Base-by-base conservation (phyloP, 2,113 vertebrate species). In the Thamnaconus septentrionalis region DNA sequence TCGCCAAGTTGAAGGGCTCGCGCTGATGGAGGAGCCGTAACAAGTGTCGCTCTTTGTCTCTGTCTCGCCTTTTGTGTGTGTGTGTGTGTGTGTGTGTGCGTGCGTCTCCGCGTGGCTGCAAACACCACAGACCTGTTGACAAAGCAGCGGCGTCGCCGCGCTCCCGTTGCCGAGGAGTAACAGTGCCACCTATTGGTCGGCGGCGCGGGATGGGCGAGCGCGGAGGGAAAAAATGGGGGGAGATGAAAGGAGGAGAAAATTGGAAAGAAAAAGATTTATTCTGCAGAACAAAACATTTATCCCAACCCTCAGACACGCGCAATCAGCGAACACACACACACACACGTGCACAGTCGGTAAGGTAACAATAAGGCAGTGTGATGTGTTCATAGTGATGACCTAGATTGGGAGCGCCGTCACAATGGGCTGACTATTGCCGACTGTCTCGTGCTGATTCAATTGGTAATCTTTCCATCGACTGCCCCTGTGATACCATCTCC, bases 391-490 rank as follows among this genome's bases (percentile, higher is more conserved):
- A 31, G 78, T 66, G 76, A 66, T 86, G 82, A 81, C 82, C 79
- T 79, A 85, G 80, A 87, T 83, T 77, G 75, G 77, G 64, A 60
- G 54, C 61, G 9, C 55, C 64, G 12, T 71, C 72, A 86, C 85
- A 87, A 85, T 80, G 80, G 78, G 76, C 76, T 62, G 61, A 59
- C 77, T 84, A 75, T 77, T 79, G 71, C 76, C 82, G 75, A 85
- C 84, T 84, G 81, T 85, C 82, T 71, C 70, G 75, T 57, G 53
- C 73, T 76, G 71, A 87, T 89, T 89, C 81, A 86, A 84, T 88
- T 73, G 80, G 67, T 80, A 87, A 90, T 90, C 88, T 81, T 79
- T 83, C 71, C 48, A 88, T 89, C 75, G 73, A 82, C 83, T 76
- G 68, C 69, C 66, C 57, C 55, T 48, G 45, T 8, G 87, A 88